Base-by-base conservation (phyloP, 1,140 invertebrate species). In the Tetragnatha versicolor region DNA sequence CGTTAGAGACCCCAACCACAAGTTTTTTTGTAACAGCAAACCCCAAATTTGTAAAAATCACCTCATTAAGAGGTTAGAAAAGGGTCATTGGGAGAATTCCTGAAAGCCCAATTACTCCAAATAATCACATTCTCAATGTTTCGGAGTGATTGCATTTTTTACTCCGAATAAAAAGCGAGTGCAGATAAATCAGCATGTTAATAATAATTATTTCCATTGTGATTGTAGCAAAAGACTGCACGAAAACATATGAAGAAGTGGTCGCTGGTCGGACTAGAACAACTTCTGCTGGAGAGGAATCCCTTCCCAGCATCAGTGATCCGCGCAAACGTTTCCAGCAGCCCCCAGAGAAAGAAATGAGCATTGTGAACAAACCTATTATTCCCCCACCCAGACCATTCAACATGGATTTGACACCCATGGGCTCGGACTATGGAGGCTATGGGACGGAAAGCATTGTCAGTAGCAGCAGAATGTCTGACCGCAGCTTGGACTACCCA, bases 341-440 rank as follows among this genome's bases (percentile, higher is more conserved):
- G n/a, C 25, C 14, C 7, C 20, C 17, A n/a, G 31, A 35, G 73
- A 76, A 53, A 75, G 17, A 31, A 58, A 75, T 25, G 17, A 76
- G 37, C 65, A 10, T 42, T 17, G n/a, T 65, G 17, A 65, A 65
- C 12, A 76, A 42, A 76, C 1, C 22, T n/a, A 76, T 39, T 14
- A 33, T 58, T n/a, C 60, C 63, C 1, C 45, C 45, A 22, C 31
- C 58, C 29, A 42, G 73, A 31, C 3, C 35, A 14, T 72, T n/a
- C 33, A 79, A 63, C 49, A 2, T 61, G 33, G 58, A 72, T 27
- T 2, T 27, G 20, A 81, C 82, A 45, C 80, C 82, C 37, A 14
- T 80, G 27, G 81, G 76, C 42, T 82, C 58, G 37, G 82, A 82
- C 25, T 65, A 14, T 35, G 66, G 49, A n/a, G 60, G 72, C 9